Evolutionary conservation across 2,113 vertebrate genomes (phyloP), one percentile per base, ranked within the genome.

Genomic region (Pollimyrus isidori): DNA sequence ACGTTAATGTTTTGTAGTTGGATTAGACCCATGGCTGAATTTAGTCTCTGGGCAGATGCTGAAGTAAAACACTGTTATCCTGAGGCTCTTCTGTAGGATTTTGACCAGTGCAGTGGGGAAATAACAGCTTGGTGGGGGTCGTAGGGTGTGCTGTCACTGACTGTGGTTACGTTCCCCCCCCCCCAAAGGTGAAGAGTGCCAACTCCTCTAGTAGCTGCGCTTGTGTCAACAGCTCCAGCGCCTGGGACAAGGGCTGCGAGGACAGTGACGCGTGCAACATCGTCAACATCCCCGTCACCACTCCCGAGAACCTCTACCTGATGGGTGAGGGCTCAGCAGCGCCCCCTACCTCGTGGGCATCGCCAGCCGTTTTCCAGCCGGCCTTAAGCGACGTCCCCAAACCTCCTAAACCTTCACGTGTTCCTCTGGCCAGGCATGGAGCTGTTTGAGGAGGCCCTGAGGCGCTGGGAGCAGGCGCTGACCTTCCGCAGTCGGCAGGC

Each of bases 301-400:
- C 97, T 7, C 98, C 98, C 49, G 98, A 99, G 92, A 99, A 98
- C 90, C 94, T 99, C 1, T 99, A 99, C 93, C 94, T 99, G 39
- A 99, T 99, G 98, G 98, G 98, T 99, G 94, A 93, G 95, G 26
- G 49, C 50, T 23, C 21, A 50, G 45, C 83, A 10, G 42, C 7
- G 2, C 42, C 19, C 48, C 83, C 45, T n/a, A 5, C 80, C 30
- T 42, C 56, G 7, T n/a, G 56, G 56, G 23, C 17, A 21, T 23
- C 53, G 5, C 19, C 53, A 0, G 56, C 23, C 5, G 9, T n/a
- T 62, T 62, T 58, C 56, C 9, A 9, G 35, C 35, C 5, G 7
- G 15, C 23, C 35, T 83, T 83, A 48, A 26, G 45, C 87, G 2
- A 35, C 56, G 3, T 65, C 46, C 45, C 62, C n/a, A 26, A 26